Base-by-base conservation (phyloP, 2,113 vertebrate species). In the Mola mola region DNA sequence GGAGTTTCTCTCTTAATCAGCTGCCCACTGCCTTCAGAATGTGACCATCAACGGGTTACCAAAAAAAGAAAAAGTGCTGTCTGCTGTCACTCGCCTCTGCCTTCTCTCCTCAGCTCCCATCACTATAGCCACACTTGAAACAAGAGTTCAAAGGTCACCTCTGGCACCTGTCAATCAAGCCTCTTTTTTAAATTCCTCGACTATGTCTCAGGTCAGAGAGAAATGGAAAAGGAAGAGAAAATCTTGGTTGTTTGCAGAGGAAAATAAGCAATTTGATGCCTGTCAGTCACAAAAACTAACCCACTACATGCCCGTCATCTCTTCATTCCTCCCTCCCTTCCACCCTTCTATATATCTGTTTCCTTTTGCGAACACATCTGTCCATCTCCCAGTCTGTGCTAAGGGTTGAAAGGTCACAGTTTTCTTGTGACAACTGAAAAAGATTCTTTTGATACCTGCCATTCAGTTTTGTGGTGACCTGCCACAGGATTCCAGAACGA, bases 61-160 rank as follows among this genome's bases (percentile, higher is more conserved):
- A 12, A 38, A 22, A 58, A 42, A 16, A 64, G 41, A 26, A 22
- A 61, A 55, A 67, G 42, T 46, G 26, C 42, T 26, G 65, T 66
- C 66, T 13, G 10, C 64, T 58, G 15, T 53, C 71, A 12, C 36
- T 43, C 22, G 2, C 33, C 48, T 4, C 28, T 20, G 6, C 7
- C 25, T n/a, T 5, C 13, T 36, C 17, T 1, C 25, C 22, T 38
- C 2, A 25, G 17, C 29, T 3, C 44, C 25, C 20, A 25, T 48
- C 2, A 5, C 48, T 34, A 6, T 53, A 51, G 5, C 61, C 28
- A 48, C 28, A 21, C 11, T 5, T 38, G 12, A 58, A 4, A 44
- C 43, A 22, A 26, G 31, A 47, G 78, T 8, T 77, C 75, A 81
- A 49, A 79, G 78, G 68, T 77, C 81, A 55, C 19, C 37, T 0